phyloP scores from a whole-genome alignment of 2,113 vertebrate genomes.

The Sterrhoptilus dennistouni region DNA sequence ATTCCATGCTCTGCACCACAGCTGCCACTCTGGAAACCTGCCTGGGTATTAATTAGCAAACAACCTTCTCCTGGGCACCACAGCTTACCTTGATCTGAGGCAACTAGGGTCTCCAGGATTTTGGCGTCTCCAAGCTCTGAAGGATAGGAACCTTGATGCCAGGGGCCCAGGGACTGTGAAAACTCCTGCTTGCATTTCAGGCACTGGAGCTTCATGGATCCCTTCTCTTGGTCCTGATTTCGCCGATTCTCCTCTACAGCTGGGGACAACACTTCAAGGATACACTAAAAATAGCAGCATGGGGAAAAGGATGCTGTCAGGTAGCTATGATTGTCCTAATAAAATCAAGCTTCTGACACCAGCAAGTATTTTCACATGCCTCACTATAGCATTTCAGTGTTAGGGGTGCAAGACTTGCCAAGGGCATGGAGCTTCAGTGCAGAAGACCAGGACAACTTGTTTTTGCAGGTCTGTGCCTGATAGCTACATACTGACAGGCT shows the following conservation, averaged over 20 bases:
- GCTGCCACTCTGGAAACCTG: not conserved
- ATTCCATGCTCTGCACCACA: not conserved
- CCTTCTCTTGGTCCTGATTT: constrained; percentile 9
- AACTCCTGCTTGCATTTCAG: constrained; percentile 86
- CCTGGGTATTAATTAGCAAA: not conserved
- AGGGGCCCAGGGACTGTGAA: not conserved
- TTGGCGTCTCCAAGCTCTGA: not conserved
- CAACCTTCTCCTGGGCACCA: not conserved
- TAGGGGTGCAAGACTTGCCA: not conserved
- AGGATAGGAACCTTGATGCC: not conserved
- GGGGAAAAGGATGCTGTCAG: not conserved
- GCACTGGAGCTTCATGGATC: constrained; percentile 75
- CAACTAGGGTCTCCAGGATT: not conserved
- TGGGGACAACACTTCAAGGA: constrained; percentile 75
- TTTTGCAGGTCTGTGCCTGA: not conserved
- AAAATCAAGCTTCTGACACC: not conserved
- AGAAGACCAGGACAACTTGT: not conserved
- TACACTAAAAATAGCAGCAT: constrained; percentile 36
- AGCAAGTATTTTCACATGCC: not conserved
- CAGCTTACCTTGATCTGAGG: constrained; percentile 38
- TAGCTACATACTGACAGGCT: not conserved
- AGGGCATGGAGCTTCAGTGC: not conserved
- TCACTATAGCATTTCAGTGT: not conserved
- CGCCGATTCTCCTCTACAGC: constrained; percentile 77
- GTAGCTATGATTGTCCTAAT: not conserved